A percentile compares a stretch with the other conserved stretches of the same genome.
phyloP scores from a whole-genome alignment of 2,113 vertebrate species.

The Vanacampus margaritifer region DNA sequence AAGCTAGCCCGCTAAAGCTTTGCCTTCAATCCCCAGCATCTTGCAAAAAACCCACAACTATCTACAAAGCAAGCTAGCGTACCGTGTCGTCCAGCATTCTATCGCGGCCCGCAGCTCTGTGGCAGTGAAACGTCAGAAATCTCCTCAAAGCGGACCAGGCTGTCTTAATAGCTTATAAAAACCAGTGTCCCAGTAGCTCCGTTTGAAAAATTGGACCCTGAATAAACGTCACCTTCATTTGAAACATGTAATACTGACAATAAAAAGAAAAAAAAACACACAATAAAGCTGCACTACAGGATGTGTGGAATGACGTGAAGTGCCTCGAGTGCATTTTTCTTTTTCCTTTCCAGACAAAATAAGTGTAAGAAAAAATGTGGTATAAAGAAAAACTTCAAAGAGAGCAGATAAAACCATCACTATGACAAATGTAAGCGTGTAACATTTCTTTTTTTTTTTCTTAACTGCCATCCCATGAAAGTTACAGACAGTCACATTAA shows the following conservation, averaged over 20 bases:
- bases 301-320: constrained; percentile 33
- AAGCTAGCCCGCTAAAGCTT: neutral
- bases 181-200: constrained; percentile 32
- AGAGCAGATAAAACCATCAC: constrained; percentile 13
- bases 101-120: neutral
- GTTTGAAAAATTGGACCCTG: constrained; percentile 56
- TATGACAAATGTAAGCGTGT: constrained; percentile 1
- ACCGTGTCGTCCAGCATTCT: constrained; percentile 27
- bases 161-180: constrained; percentile 47
- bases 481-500: constrained; percentile 19
- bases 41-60: neutral
- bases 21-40: neutral
- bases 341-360: constrained; percentile 30
- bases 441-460: constrained; percentile 18
- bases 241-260: constrained; percentile 60
- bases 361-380: constrained; percentile 31
- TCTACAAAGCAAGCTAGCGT: constrained; percentile 36
- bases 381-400: constrained; percentile 29
- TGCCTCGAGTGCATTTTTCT: constrained; percentile 44
- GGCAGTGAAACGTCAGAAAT: constrained; percentile 12
- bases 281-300: constrained; percentile 28
- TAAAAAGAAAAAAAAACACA: constrained; percentile 21
- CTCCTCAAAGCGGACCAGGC: constrained; percentile 23
- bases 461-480: constrained; percentile 29
- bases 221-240: constrained; percentile 50